Base-by-base conservation (phyloP, 2,113 vertebrate species). In the Xiphorhynchus elegans region DNA sequence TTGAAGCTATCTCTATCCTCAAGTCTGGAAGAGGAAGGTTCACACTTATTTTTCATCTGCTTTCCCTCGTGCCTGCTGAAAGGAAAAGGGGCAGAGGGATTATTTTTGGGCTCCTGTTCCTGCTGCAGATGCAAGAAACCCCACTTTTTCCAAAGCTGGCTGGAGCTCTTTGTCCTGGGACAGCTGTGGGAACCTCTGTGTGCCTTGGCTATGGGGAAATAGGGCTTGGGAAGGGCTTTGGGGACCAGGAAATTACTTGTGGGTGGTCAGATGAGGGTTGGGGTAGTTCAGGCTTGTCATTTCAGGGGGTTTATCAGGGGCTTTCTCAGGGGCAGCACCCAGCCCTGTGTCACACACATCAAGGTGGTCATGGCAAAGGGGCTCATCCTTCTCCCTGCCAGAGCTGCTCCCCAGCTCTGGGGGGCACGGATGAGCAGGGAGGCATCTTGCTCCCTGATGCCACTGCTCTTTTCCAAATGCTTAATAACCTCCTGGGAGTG, bases 301-400 rank as follows among this genome's bases (percentile, higher is more conserved):
- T 72, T 40, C 4, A 4, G 25, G 17, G 39, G 18, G 46, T 35
- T 3, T 26, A 14, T 16, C 37, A 77, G 39, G 35, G 24, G 2
- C 24, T 89, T 69, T 70, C 87, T 82, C 2, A 0, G 46, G 37
- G 44, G 29, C 4, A 66, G 23, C 3, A 1, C 15, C 50, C 3
- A 2, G n/a, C 15, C 20, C 17, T 5, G 10, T n/a, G 26, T 56
- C 47, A 20, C 7, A 1, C 37, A 17, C 3, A 3, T 8, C 17
- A 14, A 47, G 23, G 20, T 3, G 4, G 14, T 66, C 40, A 2
- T 1, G 2, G 50, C 23, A 44, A 47, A 77, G 28, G 26, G 10
- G 24, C 24, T 86, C 17, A 8, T 8, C 37, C 1, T 3, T 8
- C 69, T 56, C 24, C 31, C 49, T 11, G 1, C 10, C 33, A 4